Percentiles rank a stretch among this genome's conserved stretches.
These are phyloP conservation scores for Chaetogeoica ovagalla DNA, from an alignment of 2,888 invertebrate species.

Conservation along the genomic window DNA sequence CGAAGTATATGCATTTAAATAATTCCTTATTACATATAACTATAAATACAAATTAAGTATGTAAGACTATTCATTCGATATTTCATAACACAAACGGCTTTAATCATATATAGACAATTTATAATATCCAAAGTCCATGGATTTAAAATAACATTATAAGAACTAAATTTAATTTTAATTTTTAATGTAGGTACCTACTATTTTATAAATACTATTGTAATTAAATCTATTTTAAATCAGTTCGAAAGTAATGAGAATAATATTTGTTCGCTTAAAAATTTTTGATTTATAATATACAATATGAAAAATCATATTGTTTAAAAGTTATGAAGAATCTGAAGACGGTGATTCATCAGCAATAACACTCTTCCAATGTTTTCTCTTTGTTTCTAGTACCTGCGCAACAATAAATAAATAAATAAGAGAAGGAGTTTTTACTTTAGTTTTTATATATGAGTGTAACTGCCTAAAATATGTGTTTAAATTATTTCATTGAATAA, in stretches of 20 bases:
- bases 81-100: background rate
- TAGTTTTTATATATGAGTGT: too few species aligned
- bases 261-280: background rate
- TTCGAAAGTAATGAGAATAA: background rate
- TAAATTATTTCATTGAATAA: too few species aligned
- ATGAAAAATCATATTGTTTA: background rate
- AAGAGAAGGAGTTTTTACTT: background rate
- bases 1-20: background rate
- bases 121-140: background rate
- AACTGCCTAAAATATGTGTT: background rate
- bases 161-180: background rate
- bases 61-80: background rate
- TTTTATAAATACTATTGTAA: background rate
- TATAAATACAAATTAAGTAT: too few species aligned
- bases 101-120: background rate
- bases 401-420: background rate
- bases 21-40: background rate
- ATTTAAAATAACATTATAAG: background rate
- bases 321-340: slow-evolving; percentile 41
- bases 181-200: background rate
- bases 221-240: background rate
- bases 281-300: background rate
- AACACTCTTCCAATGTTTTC: slow-evolving; percentile 48
- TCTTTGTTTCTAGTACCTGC: slow-evolving; percentile 45
- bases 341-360: slow-evolving; percentile 47